Conservation (phyloP, 2,797 vertebrate genomes). For the Takifugu ocellatus region DNA sequence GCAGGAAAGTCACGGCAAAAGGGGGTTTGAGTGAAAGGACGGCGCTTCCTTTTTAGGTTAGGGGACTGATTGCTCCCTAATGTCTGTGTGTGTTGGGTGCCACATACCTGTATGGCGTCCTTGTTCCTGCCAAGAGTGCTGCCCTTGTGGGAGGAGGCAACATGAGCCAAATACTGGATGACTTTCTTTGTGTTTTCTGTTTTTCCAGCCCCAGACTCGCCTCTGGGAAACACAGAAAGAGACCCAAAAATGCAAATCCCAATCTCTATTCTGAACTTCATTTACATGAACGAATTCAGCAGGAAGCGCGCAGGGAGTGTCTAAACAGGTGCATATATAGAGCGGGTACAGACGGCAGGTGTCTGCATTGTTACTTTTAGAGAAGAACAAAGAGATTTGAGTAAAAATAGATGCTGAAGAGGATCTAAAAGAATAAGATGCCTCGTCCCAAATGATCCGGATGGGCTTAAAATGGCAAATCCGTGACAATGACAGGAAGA, state of each 20-base stretch:
- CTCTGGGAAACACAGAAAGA: slow-evolving; percentile 69
- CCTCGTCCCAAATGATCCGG: slow-evolving; percentile 31
- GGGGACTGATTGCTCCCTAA: background rate
- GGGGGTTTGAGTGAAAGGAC: background rate
- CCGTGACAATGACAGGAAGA: slow-evolving; percentile 60
- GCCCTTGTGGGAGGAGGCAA: slow-evolving; percentile 87
- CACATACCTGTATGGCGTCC: slow-evolving; percentile 67
- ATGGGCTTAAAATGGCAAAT: slow-evolving; percentile 23
- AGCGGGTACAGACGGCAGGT: slow-evolving; percentile 54
- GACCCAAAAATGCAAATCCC: background rate
- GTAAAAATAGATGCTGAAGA: slow-evolving; percentile 53
- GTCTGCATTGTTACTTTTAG: slow-evolving; percentile 51
- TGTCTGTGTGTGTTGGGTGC: background rate
- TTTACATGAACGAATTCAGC: background rate
- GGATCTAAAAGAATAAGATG: slow-evolving; percentile 48
- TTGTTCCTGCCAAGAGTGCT: slow-evolving; percentile 75
- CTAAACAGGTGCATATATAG: slow-evolving; percentile 27
- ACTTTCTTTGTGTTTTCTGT: slow-evolving; percentile 96
- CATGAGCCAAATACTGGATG: slow-evolving; percentile 91
- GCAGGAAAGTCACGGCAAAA: background rate
- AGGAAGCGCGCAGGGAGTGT: slow-evolving; percentile 16
- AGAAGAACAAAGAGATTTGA: slow-evolving; percentile 26
- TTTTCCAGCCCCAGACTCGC: slow-evolving; percentile 91
- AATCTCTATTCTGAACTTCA: slow-evolving; percentile 1
- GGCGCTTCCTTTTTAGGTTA: background rate